Percentiles rank a stretch among this genome's conserved stretches.
These are phyloP conservation scores for Amblyopsis rosae DNA, from an alignment of 2,113 vertebrate genomes.

Conservation along the genomic window DNA sequence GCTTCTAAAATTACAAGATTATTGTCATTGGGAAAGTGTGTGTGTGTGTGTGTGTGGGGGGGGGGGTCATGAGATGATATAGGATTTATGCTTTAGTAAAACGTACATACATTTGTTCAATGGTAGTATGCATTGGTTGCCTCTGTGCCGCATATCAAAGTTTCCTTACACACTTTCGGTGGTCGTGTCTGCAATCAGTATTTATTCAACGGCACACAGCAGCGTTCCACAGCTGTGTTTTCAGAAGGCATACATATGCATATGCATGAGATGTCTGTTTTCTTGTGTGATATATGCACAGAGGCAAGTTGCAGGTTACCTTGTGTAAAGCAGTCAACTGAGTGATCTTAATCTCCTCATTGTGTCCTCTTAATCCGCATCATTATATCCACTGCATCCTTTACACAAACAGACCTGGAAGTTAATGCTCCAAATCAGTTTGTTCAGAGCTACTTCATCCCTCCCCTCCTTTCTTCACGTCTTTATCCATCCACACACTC, in stretches of 20 bases:
- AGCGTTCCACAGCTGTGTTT: neutral
- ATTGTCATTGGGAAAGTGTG: too few relatives aligned
- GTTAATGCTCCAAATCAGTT: conserved; percentile 49
- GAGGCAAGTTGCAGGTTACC: neutral
- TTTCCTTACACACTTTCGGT: too few relatives aligned
- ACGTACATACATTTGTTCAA: too few relatives aligned
- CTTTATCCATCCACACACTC: conserved; percentile 37
- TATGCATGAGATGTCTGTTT: neutral
- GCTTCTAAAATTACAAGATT: too few relatives aligned
- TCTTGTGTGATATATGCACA: neutral
- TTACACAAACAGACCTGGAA: conserved; percentile 57
- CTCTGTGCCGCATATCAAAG: too few relatives aligned
- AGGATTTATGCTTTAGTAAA: too few relatives aligned
- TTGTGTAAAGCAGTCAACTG: conserved; percentile 21
- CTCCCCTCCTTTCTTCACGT: conserved; percentile 44
- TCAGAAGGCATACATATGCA: neutral
- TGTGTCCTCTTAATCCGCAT: conserved; percentile 20
- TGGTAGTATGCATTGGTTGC: too few relatives aligned
- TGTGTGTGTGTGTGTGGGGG: too few relatives aligned
- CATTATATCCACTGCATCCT: conserved; percentile 40
- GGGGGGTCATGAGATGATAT: too few relatives aligned
- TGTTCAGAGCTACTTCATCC: conserved; percentile 57
- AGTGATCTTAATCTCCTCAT: conserved; percentile 21
- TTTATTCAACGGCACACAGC: too few relatives aligned
- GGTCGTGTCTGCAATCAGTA: too few relatives aligned